phyloP scores from a whole-genome alignment of 2,797 vertebrate species.

The Leucoraja ocellata region DNA sequence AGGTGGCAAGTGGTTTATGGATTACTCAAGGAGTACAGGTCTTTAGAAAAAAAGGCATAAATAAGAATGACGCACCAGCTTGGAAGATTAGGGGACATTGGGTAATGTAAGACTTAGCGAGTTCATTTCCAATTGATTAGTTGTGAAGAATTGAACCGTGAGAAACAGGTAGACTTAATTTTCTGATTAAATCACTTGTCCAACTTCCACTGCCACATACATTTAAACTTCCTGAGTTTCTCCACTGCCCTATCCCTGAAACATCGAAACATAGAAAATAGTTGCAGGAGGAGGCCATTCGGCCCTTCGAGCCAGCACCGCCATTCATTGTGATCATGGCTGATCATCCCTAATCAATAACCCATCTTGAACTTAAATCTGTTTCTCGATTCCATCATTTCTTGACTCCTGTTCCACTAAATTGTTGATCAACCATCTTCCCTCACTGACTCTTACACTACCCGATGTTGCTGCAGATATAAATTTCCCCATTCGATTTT shows the following conservation, averaged over 20 bases:
- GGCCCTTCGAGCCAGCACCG: too few species aligned
- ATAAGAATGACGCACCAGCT: conserved; percentile 5
- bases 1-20: conserved; percentile 35
- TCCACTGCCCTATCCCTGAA: not conserved
- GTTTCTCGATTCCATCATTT: too few species aligned
- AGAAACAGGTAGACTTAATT: not conserved
- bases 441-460: not conserved
- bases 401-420: too few species aligned
- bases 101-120: conserved; percentile 20
- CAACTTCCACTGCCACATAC: not conserved
- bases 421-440: not conserved
- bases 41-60: not conserved
- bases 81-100: conserved; percentile 7
- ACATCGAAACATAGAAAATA: too few species aligned
- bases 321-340: too few species aligned
- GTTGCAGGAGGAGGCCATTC: too few species aligned
- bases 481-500: too few species aligned
- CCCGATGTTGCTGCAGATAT: not conserved
- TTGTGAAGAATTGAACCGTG: not conserved
- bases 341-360: too few species aligned
- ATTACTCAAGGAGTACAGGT: not conserved
- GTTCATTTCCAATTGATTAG: conserved; percentile 29
- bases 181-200: not conserved
- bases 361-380: too few species aligned
- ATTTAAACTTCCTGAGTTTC: not conserved